These are phyloP conservation scores for Lagorchestes hirsutus DNA, from an alignment of 2,797 vertebrate species.

Conservation along the genomic window DNA sequence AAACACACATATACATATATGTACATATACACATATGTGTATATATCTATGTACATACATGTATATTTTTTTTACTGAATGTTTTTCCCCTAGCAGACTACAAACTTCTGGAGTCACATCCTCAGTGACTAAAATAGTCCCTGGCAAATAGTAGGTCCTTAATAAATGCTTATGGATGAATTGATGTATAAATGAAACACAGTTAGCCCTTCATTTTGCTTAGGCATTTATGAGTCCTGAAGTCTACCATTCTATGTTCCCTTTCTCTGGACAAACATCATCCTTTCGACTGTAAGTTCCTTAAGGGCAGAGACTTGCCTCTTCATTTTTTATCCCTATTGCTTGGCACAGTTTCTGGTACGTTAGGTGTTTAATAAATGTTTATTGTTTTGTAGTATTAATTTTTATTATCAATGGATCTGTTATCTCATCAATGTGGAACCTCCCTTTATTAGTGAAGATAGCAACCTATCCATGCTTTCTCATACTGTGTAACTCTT, in stretches of 20 bases:
- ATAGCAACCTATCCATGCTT: neutral
- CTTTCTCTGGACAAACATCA: neutral
- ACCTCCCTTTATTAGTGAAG: neutral
- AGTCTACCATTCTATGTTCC: neutral
- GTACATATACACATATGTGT: too few relatives aligned
- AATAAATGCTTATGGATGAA: neutral
- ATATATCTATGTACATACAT: too few relatives aligned
- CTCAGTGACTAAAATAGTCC: neutral
- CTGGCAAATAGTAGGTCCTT: neutral
- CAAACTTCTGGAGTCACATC: neutral
- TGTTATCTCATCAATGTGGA: neutral
- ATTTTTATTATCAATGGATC: neutral
- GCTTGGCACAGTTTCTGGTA: neutral
- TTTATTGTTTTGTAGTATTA: neutral
- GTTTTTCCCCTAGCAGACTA: neutral
- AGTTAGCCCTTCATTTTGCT: conserved; percentile 1
- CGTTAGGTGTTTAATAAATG: neutral
- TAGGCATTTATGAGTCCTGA: neutral
- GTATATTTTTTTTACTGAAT: neutral
- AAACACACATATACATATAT: too few relatives aligned
- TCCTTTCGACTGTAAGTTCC: neutral
- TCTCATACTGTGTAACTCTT: neutral
- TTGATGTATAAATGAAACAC: neutral
- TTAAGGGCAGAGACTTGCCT: neutral
- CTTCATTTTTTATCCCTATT: neutral